A percentile compares a stretch with the other conserved stretches of the same genome.
These are phyloP conservation scores for Garra rufa DNA, from an alignment of 2,113 vertebrate species.

Conservation along the genomic window DNA sequence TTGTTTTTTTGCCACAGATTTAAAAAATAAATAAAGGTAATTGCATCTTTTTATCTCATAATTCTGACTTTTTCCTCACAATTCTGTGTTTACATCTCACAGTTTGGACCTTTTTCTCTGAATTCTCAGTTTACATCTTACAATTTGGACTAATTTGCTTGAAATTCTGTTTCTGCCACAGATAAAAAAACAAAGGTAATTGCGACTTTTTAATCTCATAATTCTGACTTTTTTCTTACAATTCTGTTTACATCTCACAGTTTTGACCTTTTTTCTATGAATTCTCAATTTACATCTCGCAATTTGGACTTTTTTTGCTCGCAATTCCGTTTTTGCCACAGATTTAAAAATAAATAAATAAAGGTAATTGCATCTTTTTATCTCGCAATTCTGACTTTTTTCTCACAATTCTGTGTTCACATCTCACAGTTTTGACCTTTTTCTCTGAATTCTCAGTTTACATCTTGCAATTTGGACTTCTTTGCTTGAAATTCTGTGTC, in stretches of 20 bases:
- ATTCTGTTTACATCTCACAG: too few species aligned
- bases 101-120: neutral
- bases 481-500: too few species aligned
- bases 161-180: neutral
- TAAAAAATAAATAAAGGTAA: too few species aligned
- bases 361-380: neutral
- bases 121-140: neutral
- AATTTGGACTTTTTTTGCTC: neutral
- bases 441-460: too few species aligned
- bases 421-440: too few species aligned
- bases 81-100: neutral
- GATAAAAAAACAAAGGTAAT: neutral
- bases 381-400: too few species aligned
- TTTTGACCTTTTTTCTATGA: neutral
- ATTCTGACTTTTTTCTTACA: too few species aligned
- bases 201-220: neutral
- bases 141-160: neutral
- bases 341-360: neutral
- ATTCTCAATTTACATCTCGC: neutral
- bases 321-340: neutral
- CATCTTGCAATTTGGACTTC: too few species aligned
- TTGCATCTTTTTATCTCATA: too few species aligned
- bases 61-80: neutral
- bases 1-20: too few species aligned
- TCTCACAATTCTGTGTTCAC: too few species aligned